Base-by-base conservation (phyloP, 2,888 invertebrate genomes). In the Drosophila anomalata region DNA sequence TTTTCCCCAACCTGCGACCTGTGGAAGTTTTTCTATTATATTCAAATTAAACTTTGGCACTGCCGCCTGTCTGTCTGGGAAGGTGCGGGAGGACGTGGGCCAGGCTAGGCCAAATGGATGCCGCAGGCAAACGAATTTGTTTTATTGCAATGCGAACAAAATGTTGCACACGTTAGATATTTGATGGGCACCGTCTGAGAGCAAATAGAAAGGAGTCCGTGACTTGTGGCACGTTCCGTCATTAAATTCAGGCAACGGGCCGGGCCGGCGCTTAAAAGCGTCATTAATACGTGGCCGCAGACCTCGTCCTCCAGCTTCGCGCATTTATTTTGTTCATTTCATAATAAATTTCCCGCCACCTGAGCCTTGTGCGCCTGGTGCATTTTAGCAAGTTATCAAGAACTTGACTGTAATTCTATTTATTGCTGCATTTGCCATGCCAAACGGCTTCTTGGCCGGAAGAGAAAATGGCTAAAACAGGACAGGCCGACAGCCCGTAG, bases 1-100 rank as follows among this genome's bases (percentile, higher is more conserved):
- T 24, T 22, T 22, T 24, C 4, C 22, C 22, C 22, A 3, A 24
- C 36, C 9, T 11, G 9, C 66, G 50, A 58, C 52, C 41, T 54
- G 59, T 59, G 77, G 73, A 76, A 84, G 86, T 84, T 84, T 84
- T 89, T 89, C 89, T 84, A 89, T 84, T 88, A 84, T 89, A 84
- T 84, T 87, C 84, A 89, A 84, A 84, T 84, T 84, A 89, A 82
- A 82, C 82, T 82, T 82, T 88, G 72, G 46, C 56, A 56, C 67
- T 57, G 42, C 62, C 48, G 44, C 52, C 42, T 36, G 53, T 36
- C 33, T n/a, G 31, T n/a, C 44, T 22, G 22, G 44, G 12, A 50
- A 58, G 44, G 44, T 46, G 52, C 5, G 24, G 17, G 29, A 7
- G 12, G n/a, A 20, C 17, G 22, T 9, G 17, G 17, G 17, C 17